Evolutionary conservation across 2,888 invertebrate species (phyloP).

Genomic region (Luffia ferchaultella): DNA sequence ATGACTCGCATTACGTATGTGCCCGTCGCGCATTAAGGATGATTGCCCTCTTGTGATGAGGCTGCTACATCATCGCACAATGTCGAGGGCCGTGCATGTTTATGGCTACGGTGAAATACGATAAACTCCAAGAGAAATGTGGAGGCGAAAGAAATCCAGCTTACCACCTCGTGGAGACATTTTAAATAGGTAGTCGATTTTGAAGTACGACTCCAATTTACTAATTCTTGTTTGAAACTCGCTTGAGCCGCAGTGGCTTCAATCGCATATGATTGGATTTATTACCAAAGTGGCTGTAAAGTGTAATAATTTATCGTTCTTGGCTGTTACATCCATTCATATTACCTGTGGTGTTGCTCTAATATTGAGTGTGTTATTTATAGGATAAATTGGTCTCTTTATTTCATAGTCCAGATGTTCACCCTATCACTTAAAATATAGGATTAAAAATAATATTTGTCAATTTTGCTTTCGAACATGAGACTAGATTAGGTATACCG

Average conservation of each 20-base stretch:
- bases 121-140: slow-evolving; percentile 54
- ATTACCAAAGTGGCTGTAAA: too few relatives aligned
- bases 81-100: slow-evolving; percentile 55
- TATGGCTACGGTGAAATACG: slow-evolving; percentile 55
- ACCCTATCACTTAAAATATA: too few relatives aligned
- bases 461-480: too few relatives aligned
- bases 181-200: slow-evolving; percentile 35
- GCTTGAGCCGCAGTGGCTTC: too few relatives aligned
- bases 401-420: too few relatives aligned
- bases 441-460: too few relatives aligned
- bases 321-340: too few relatives aligned
- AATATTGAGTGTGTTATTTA: too few relatives aligned
- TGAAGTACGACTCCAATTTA: slow-evolving; percentile 13
- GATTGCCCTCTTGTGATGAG: slow-evolving; percentile 66
- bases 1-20: slow-evolving; percentile 67
- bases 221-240: background rate
- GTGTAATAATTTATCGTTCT: too few relatives aligned
- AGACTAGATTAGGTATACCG: too few relatives aligned
- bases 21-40: slow-evolving; percentile 63
- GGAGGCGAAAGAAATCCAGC: slow-evolving; percentile 56
- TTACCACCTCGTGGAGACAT: slow-evolving; percentile 49
- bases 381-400: too few relatives aligned
- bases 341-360: background rate
- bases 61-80: slow-evolving; percentile 60
- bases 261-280: too few relatives aligned